Evolutionary conservation across 2,888 invertebrate genomes (phyloP), one percentile per base, ranked within the genome.

Genomic region (Drosophila cognata): DNA sequence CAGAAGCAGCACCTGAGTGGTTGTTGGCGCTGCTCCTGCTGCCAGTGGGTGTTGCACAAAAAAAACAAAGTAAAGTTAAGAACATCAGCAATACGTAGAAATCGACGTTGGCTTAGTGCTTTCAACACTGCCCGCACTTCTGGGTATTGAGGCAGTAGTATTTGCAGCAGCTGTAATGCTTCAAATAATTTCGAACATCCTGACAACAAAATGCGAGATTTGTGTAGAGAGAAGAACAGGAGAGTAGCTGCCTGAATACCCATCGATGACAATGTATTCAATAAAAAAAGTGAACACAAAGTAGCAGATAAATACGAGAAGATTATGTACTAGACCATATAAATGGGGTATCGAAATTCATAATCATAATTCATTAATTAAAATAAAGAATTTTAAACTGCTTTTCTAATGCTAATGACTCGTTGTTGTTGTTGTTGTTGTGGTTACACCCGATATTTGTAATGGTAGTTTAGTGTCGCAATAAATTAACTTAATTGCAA

Each of bases 1-100:
- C 72, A 62, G 61, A 43, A 41, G 43, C 52, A 62, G 29, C 63
- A 76, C 61, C 78, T 78, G 72, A 72, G 65, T 65, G 76, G 52
- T 59, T 55, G 1, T 10, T 66, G n/a, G 29, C 21, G n/a, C 31
- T 59, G 28, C 50, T 70, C 31, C 43, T 25, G n/a, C 36, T 11
- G 48, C n/a, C 13, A 31, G 64, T 75, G 59, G 60, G 46, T 41
- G 61, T 53, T 48, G 33, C 48, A 38, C 21, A 21, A 21, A 11
- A 43, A 41, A 1, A 38, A 38, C 6, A 52, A 25, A 43, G 28
- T 46, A 58, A 64, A 68, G 80, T 80, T 64, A 58, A 76, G 64
- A 78, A 50, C 77, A 58, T 65, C 58, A 61, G 71, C 60, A 52
- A 75, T 58, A 71, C 64, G 67, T 64, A 25, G 56, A 51, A 41